Evolutionary conservation across 2,888 invertebrate genomes (phyloP), one percentile per base, ranked within the genome.

Genomic region (Volucella inflata): DNA sequence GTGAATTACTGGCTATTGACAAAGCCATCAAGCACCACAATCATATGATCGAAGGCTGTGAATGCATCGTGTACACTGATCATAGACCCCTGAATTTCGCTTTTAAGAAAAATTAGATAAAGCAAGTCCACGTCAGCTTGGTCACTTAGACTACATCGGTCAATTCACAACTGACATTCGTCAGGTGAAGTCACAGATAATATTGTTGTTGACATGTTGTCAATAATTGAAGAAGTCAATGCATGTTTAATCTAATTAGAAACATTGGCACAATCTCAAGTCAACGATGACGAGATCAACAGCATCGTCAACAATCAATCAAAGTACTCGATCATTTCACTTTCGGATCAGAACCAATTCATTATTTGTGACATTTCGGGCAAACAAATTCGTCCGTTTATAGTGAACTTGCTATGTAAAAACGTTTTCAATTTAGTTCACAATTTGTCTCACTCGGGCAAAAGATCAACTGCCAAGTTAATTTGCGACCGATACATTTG

Each of bases 1-100:
- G 91, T 8, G 91, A 92, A 87, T 88, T 92, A 0, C 87, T 91
- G 6, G 91, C 2, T 21, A 21, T 21, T 21, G 1, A 21, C 21
- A 1, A 21, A 21, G 21, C 21, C 21, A 21, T 21, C 21, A 21
- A 21, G 21, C 91, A 87, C 71, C 88, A 88, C 70, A 84, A 80
- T 46, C 87, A 88, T 76, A 87, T 87, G 82, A 17, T 88, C 8
- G 87, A 88, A 53, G 88, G 84, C 0, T 62, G 87, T 50, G 14
- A 60, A 36, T 88, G 78, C 53, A 75, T 81, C 21, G 78, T 88
- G 10, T 87, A 78, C 42, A 87, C 87, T 4, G 87, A 88, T 50
- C 88, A 88, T n/a, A n/a, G n/a, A n/a, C 10, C 74, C 80, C 0
- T 90, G 8, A 77, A 79, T 0, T 90, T 87, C 57, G 90, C 91